Base-by-base conservation (phyloP, 30 jellyfish, hydroid and myxozoan genomes). In the Sanderia malayensis region DNA sequence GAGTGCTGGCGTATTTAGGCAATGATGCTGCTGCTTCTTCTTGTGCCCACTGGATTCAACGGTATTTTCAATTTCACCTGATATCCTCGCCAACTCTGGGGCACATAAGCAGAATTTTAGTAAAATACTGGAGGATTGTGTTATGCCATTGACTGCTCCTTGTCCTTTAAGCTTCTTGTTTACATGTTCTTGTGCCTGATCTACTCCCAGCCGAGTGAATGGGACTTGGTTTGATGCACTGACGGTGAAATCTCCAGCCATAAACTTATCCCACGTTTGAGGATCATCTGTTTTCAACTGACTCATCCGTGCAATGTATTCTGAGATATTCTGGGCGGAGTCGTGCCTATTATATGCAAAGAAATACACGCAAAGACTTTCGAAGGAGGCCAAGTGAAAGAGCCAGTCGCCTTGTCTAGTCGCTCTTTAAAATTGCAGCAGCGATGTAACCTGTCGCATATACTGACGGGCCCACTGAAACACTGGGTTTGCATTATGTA, bases 121-220 rank as follows among this genome's bases (percentile, higher is more conserved):
- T 52, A 61, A 37, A 61, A 44, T 61, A 61, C 47, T 61, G 49
- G 55, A 53, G 30, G 74, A 3, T 29, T 62, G 74, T 31, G 74
- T 62, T 62, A 62, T 62, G 29, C 74, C 74, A 62, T 15, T 62
- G 74, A 62, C 74, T 62, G 74, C 74, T 62, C 74, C 74, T 0
- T 62, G 74, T 29, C 52, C 74, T 27, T 62, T 62, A 26, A 62
- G 74, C 74, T 62, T 62, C 74, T 62, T 62, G 24, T 58, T 58
- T 58, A 58, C 70, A 31, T 29, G 74, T 13, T 62, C 74, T 0
- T 62, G 74, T 62, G 74, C 74, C 29, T 62, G 74, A 18, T 62
- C 74, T 23, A 62, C 74, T 62, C 74, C 74, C 29, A 62, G 74
- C 15, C 74, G 60, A 62, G 74, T 29, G 74, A 62, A 62, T 62